phyloP scores from a whole-genome alignment of 2,888 invertebrate genomes.

The Deilephila porcellus region DNA sequence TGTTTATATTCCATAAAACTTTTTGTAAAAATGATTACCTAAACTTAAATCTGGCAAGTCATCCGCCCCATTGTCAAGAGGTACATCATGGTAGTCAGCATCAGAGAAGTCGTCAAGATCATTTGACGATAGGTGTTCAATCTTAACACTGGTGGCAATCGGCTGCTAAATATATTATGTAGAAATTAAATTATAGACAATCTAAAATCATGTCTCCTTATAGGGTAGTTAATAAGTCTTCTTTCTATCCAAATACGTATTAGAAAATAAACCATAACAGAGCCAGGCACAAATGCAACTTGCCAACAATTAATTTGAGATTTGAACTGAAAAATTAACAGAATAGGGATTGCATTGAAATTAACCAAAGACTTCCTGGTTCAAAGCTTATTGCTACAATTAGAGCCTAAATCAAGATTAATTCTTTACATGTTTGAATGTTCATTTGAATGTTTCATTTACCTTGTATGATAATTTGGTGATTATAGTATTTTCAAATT shows the following conservation, averaged over 20 bases:
- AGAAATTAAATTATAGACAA: background rate
- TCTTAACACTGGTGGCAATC: conserved; percentile 53
- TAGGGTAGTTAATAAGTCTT: too few relatives aligned
- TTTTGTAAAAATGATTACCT: conserved; percentile 37
- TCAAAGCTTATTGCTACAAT: too few relatives aligned
- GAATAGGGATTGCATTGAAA: too few relatives aligned
- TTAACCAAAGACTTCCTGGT: too few relatives aligned
- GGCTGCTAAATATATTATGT: background rate
- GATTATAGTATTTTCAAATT: conserved; percentile 38
- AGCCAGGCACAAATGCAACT: background rate
- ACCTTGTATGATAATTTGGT: conserved; percentile 35
- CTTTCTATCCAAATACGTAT: too few relatives aligned
- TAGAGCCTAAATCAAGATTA: too few relatives aligned
- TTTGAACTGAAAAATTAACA: too few relatives aligned
- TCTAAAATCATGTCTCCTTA: too few relatives aligned
- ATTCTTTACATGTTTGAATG: too few relatives aligned
- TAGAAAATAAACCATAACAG: too few relatives aligned
- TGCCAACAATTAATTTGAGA: too few relatives aligned
- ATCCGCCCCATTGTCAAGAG: conserved; percentile 47
- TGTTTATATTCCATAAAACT: background rate
- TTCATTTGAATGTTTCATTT: background rate
- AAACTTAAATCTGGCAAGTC: conserved; percentile 50
- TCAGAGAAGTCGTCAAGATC: conserved; percentile 60
- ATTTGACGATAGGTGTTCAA: conserved; percentile 54
- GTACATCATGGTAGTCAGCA: conserved; percentile 52